phyloP scores from a whole-genome alignment of 1,140 invertebrate species.

The Maconellicoccus hirsutus region DNA sequence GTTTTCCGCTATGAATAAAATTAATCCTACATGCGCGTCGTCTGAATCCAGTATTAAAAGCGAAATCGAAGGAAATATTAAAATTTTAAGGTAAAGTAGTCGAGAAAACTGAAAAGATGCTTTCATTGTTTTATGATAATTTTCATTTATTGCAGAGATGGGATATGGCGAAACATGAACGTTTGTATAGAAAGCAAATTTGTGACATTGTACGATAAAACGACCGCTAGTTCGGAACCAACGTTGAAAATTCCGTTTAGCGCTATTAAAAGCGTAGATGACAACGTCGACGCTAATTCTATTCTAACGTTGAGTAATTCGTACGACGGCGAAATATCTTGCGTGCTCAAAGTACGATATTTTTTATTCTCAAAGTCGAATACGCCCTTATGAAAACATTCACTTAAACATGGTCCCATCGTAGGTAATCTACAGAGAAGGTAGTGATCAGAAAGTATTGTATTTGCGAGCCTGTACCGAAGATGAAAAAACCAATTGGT shows the following conservation, averaged over 20 bases:
- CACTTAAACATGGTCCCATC: neutral
- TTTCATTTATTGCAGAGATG: neutral
- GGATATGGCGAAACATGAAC: neutral
- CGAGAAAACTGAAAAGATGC: too few relatives aligned
- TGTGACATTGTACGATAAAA: neutral
- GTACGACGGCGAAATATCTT: neutral
- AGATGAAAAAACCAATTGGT: neutral
- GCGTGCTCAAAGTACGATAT: neutral
- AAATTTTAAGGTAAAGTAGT: neutral
- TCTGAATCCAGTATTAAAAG: neutral
- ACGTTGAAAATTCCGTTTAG: neutral
- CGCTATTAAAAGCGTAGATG: neutral
- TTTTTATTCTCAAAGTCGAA: neutral
- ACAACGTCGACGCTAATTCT: neutral
- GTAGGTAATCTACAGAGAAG: neutral
- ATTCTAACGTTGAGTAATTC: too few relatives aligned
- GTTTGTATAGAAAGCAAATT: neutral
- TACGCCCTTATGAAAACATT: too few relatives aligned
- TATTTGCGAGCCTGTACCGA: neutral
- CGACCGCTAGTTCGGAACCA: neutral
- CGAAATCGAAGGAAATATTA: neutral
- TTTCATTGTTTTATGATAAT: neutral
- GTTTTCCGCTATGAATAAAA: too few relatives aligned
- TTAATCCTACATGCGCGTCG: neutral
- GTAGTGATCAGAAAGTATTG: neutral